phyloP scores from a whole-genome alignment of 2,113 vertebrate genomes.

The Probosciger aterrimus region DNA sequence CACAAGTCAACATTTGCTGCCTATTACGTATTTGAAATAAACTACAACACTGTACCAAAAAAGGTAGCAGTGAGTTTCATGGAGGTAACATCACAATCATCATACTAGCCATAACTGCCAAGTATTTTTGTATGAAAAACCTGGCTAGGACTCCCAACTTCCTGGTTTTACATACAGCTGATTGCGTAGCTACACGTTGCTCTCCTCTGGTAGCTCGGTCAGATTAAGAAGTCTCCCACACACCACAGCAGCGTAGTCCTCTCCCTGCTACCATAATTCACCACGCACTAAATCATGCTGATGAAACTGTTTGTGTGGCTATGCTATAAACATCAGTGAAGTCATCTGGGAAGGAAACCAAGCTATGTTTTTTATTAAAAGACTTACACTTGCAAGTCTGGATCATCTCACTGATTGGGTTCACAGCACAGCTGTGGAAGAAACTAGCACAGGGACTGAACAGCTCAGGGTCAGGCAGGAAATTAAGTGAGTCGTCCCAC shows the following conservation, averaged over 20 bases:
- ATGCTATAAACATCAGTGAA: not conserved
- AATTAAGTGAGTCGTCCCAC: not conserved
- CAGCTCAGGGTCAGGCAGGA: not conserved
- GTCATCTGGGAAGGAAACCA: not conserved
- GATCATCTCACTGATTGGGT: not conserved
- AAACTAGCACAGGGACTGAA: not conserved
- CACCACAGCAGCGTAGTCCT: not conserved
- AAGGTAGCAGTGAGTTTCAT: not conserved
- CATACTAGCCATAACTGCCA: not conserved
- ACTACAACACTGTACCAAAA: not conserved
- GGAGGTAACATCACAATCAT: not conserved
- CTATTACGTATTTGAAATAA: not conserved
- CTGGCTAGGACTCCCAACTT: not conserved
- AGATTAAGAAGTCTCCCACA: not conserved
- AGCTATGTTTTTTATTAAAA: not conserved
- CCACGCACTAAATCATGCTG: not conserved
- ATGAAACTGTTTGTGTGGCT: not conserved
- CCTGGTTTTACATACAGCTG: not conserved
- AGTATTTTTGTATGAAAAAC: not conserved
- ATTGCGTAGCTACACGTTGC: not conserved
- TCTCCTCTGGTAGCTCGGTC: not conserved
- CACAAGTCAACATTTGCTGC: not conserved
- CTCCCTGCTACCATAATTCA: not conserved
- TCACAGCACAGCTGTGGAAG: not conserved
- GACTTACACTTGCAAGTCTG: not conserved